These are phyloP conservation scores for Myotis brandtii DNA, from an alignment of 2,113 vertebrate species.

Conservation along the genomic window DNA sequence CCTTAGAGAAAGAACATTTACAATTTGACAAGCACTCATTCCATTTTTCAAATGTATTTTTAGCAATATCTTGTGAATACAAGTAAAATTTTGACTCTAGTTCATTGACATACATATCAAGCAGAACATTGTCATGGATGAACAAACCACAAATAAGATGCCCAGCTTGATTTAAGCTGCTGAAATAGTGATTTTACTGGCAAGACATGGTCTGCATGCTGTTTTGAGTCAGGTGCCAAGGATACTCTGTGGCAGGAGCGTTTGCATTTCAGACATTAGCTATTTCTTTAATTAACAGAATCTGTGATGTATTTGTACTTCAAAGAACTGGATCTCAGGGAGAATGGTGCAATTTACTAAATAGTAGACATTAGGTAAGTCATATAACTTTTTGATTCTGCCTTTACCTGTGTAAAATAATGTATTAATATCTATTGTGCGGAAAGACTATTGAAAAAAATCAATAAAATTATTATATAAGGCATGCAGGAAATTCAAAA, in stretches of 20 bases:
- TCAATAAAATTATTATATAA: background rate
- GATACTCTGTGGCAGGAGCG: background rate
- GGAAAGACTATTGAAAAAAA: background rate
- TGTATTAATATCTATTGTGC: background rate
- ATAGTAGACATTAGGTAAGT: background rate
- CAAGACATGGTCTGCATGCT: background rate
- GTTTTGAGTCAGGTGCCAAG: background rate
- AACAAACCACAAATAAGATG: background rate
- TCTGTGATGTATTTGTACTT: background rate
- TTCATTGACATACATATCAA: background rate
- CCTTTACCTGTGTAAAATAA: background rate
- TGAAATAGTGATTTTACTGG: conserved; percentile 25
- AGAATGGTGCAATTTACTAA: background rate
- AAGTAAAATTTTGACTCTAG: background rate
- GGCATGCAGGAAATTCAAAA: background rate
- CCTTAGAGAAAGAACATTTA: background rate
- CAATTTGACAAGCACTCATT: background rate
- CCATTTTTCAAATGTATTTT: background rate
- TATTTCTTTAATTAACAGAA: conserved; percentile 45
- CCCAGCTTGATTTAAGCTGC: conserved; percentile 28
- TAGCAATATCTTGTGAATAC: background rate
- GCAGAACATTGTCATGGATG: background rate
- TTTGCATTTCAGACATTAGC: conserved; percentile 17
- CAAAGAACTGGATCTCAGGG: background rate
- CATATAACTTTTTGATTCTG: background rate